Evolutionary conservation across 1,140 invertebrate species (phyloP).

Genomic region (Pinna nobilis): DNA sequence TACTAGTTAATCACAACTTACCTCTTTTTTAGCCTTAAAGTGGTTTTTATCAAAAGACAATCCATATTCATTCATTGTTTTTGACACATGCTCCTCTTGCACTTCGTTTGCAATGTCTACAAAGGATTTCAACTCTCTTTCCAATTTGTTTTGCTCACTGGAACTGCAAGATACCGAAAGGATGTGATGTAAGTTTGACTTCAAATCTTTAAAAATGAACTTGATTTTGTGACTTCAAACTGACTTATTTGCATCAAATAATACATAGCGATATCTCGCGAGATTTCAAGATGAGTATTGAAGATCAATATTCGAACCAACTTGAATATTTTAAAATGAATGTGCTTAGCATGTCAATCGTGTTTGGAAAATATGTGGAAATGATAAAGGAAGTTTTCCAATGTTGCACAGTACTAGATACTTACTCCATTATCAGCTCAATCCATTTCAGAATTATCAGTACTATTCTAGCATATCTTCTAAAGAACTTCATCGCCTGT

Average conservation of each 20-base stretch:
- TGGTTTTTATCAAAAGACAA: slow-evolving; percentile 60
- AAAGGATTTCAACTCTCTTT: slow-evolving; percentile 62
- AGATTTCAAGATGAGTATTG: no score
- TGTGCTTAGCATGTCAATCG: no score
- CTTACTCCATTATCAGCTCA: slow-evolving; percentile 58
- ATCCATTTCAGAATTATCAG: slow-evolving; percentile 59
- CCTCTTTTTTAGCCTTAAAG: slow-evolving; percentile 63
- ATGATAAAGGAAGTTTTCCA: no score
- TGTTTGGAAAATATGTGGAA: no score
- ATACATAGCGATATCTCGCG: no score
- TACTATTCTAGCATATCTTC: slow-evolving; percentile 50
- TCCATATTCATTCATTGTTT: slow-evolving; percentile 48
- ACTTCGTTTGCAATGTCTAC: slow-evolving; percentile 62
- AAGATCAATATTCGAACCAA: no score
- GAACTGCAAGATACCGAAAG: slow-evolving; percentile 5
- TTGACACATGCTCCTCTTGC: slow-evolving; percentile 35
- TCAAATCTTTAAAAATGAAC: background rate
- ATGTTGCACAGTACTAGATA: no score
- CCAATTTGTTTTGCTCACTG: slow-evolving; percentile 50
- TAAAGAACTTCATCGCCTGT: slow-evolving; percentile 52
- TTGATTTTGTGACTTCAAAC: no score
- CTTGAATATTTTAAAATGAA: no score
- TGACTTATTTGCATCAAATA: no score
- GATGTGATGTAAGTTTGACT: no score
- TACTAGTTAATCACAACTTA: slow-evolving; percentile 31